Base-by-base conservation (phyloP, 1,140 invertebrate genomes). In the Drosophila leontia region DNA sequence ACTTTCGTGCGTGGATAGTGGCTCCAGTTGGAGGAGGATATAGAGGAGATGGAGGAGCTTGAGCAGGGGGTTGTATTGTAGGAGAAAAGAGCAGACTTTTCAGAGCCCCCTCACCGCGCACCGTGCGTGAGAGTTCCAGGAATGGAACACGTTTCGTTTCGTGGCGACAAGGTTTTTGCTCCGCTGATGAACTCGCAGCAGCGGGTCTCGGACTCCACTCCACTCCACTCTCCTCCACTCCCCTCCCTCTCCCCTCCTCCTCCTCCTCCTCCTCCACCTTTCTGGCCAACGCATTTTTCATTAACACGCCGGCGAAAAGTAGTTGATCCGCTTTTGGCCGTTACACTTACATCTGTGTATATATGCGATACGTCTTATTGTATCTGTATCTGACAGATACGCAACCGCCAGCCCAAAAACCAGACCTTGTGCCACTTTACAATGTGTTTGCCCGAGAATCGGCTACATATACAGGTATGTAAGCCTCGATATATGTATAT, bases 341-440 rank as follows among this genome's bases (percentile, higher is more conserved):
- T 82, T 82, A 79, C 63, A 74, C 68, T 75, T 69, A 64, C 55
- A 63, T 48, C 42, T 41, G 62, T 78, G 41, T 68, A 62, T 41
- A 50, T 41, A 48, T 63, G 80, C 62, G 77, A 71, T 84, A 80
- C 51, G 76, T 77, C 70, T 67, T 58, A 48, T 35, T 68, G 72
- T 68, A 59, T 61, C 44, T 62, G 72, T 78, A 78, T 78, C 75
- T 78, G 74, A 44, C 64, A 78, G 75, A 82, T 78, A 77, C 55
- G 68, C 47, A 69, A 48, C 42, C 29, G 57, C 80, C 70, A 78
- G 50, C 62, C 62, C 70, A 50, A 64, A 79, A 90, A 90, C 85
- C 85, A 90, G 85, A 90, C 85, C 85, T 90, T 90, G 85, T 85
- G 82, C 85, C 85, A 90, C 81, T 90, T 78, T 83, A 76, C 74